Evolutionary conservation across 2,888 invertebrate species (phyloP), one percentile per base, ranked within the genome.

Genomic region (Machimus atricapillus): DNA sequence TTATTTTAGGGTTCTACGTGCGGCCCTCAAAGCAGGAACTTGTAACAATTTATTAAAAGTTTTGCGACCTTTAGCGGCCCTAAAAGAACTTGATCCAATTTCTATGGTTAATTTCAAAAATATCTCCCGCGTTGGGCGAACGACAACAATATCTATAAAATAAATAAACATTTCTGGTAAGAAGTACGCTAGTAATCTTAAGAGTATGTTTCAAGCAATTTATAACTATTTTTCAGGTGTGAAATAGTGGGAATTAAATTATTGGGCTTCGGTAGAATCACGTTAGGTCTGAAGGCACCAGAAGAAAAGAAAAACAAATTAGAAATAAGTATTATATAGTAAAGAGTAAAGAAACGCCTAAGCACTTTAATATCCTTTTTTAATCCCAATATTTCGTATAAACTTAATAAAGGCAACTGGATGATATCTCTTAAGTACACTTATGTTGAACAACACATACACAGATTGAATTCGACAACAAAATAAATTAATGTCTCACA

Each of bases 401-500:
- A 40, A 78, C 43, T 78, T 78, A 43, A 40, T 81, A 52, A 81
- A 81, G 81, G 81, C 81, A 81, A 56, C 81, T 81, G 34, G 81
- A 81, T 81, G 46, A 52, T 82, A 19, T 56, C 46, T 82, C 31
- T 82, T 82, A 56, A 82, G 58, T 82, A 82, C 58, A 56, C 58
- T 83, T 83, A 58, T 16, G 73, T 23, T 78, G 43, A 52, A 81
- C 27, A 46, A 81, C 52, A 56, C 81, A 27, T 81, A 83, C 37
- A 83, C 27, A 19, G 19, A 83, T 66, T 52, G 79, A 37, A 58
- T 40, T 31, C 37, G 37, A 83, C 66, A 73, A 73, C 83, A 40
- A 83, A 83, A 83, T 83, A 83, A 83, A 83, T 66, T 66, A 37
- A 83, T 52, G 66, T 83, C 37, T 73, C 58, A 83, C 83, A 83